phyloP scores from a whole-genome alignment of 2,797 vertebrate species.

The Clamator glandarius region DNA sequence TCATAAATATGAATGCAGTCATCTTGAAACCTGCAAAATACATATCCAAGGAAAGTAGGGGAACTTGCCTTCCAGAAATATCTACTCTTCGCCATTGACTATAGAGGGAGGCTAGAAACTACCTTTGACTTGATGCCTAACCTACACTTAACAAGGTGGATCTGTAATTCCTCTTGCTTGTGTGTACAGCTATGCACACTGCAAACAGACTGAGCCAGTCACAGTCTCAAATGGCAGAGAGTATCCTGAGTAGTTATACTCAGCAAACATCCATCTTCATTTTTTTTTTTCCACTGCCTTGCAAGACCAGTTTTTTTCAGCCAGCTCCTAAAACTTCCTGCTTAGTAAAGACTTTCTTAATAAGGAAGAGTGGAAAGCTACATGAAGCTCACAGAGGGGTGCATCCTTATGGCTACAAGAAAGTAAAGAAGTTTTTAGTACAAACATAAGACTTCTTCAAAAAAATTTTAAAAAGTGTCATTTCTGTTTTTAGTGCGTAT shows the following conservation, averaged over 20 bases:
- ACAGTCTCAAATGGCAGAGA: neutral
- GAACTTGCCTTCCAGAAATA: neutral
- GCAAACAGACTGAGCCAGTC: neutral
- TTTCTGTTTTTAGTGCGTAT: neutral
- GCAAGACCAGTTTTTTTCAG: neutral
- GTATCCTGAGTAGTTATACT: neutral
- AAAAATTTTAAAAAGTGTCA: no score
- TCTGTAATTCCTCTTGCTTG: neutral
- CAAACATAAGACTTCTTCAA: neutral
- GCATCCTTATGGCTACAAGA: neutral
- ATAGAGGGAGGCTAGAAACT: slow-evolving; percentile 64
- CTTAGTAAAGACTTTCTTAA: neutral
- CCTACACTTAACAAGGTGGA: neutral
- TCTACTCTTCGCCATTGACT: slow-evolving; percentile 25
- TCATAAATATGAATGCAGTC: neutral
- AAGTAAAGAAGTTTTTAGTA: neutral
- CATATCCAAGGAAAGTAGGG: neutral
- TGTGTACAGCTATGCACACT: neutral
- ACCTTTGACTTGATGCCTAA: neutral
- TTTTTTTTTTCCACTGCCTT: neutral
- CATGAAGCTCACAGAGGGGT: accelerated
- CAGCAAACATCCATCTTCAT: neutral
- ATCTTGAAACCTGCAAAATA: neutral
- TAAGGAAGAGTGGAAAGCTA: neutral
- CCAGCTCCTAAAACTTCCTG: neutral